Evolutionary conservation across 1,140 invertebrate genomes (phyloP), one percentile per base, ranked within the genome.

Genomic region (Rhagoletis zephyria): DNA sequence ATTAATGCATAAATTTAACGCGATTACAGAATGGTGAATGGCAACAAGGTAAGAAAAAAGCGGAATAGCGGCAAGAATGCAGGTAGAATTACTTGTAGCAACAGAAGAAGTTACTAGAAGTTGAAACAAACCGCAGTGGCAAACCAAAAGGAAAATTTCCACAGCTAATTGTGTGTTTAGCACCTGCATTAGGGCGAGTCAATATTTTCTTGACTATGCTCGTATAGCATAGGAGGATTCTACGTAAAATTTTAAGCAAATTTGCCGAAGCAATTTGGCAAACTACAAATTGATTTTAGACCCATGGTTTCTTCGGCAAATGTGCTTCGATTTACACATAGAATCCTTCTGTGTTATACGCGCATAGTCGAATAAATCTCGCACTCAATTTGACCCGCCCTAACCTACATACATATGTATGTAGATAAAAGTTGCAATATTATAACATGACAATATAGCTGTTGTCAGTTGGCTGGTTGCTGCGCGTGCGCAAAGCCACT

Each of bases 401-500:
- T 30, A 70, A 70, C 3, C 30, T 16, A 9, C 14, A 56, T 56
- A 56, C 51, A 56, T 56, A 45, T 14, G 48, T 14, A 14, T 1
- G 16, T 63, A 63, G 0, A 67, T 67, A 67, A 6, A 4, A 30
- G 30, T 30, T 30, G 30, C 30, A 30, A 30, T 30, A 30, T 30
- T 30, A 30, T 30, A 67, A 30, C n/a, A 9, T 40, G 4, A 45
- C 45, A 14, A 48, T 42, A 10, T 10, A 14, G 2, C 30, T 48
- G 45, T 74, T 74, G 70, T 3, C 30, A n/a, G 12, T 56, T 45
- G 42, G 12, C 16, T 63, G 48, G n/a, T 42, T 9, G 19, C 45
- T 56, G 74, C 74, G 74, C 74, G 56, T 81, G 74, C 74, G 74
- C 74, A 81, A 19, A 81, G 12, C 16, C 48, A n/a, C 48, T 56